Base-by-base conservation (phyloP, 30 jellyfish, hydroid and myxozoan species). In the Rhopilema esculentum region DNA sequence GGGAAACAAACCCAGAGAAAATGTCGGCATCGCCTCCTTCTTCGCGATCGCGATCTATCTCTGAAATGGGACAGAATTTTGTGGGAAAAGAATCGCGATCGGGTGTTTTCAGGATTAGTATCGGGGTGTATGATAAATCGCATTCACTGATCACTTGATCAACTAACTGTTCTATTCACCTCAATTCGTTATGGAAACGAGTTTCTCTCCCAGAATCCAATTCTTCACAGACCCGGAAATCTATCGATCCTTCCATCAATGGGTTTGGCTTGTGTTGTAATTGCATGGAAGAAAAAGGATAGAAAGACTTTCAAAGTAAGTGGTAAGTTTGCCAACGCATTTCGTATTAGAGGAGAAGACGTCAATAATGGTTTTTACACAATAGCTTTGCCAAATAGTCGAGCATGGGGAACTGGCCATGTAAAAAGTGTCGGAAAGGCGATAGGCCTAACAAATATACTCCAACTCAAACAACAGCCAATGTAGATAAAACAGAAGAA, bases 341-440 rank as follows among this genome's bases (percentile, higher is more conserved):
- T 16, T 0, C 9, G 1, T 8, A 19, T 28, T 8, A 1, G 40
- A 70, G 17, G 1, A 20, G 6, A 70, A 24, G 53, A 70, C 24
- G 21, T 57, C 2, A 23, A 28, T 24, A 1, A 24, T 15, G 48
- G 24, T 27, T 30, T 27, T 1, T 2, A 40, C 6, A 6, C 57
- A 40, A 40, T 40, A 40, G 12, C 12, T 2, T 40, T 12, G 23
- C 8, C 25, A 1, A 0, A 49, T 12, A 51, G 22, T 16, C 7
- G 48, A 51, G n/a, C 21, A 80, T 80, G 90, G 90, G 90, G 27
- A 66, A 66, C 82, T 64, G 69, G 27, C 51, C 66, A 61, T 80
- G 90, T 27, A 66, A 29, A 30, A 40, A 19, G 49, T 80, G 90
- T 69, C 90, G 90, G 31, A 66, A 66, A 4, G 27, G 73, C 18